Base-by-base conservation (phyloP, 2,888 invertebrate genomes). In the Ryuthela nishihirai region DNA sequence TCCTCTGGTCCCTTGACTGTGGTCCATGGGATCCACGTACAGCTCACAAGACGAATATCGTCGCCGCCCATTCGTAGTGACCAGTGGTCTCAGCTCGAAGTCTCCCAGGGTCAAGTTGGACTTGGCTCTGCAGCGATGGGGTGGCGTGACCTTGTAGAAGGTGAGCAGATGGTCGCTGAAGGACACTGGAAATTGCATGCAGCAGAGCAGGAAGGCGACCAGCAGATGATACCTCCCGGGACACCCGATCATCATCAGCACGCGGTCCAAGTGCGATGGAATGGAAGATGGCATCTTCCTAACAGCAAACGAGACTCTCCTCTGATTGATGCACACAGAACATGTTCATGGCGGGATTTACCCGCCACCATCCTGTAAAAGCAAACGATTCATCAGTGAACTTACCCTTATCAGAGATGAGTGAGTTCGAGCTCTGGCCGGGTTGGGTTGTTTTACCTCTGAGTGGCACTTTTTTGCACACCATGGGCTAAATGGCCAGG, bases 141-240 rank as follows among this genome's bases (percentile, higher is more conserved):
- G 62, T 1, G 65, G 64, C 9, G 65, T 65, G 18, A 46, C 41
- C 1, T 40, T 50, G 46, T 65, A 67, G 29, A 64, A 65, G 15
- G n/a, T 47, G 23, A 62, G 55, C 5, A 67, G 32, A 26, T 61
- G 38, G 17, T 59, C 48, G 25, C 46, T 62, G 40, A 67, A 67
- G 0, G 62, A 56, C n/a, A 65, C 54, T 9, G 65, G 65, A 10
- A 65, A 58, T 50, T 67, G 66, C 46, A 67, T 61, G 40, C 66
- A 65, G 24, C 65, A 65, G 0, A 67, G 45, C 0, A 67, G 40
- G 36, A 67, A 67, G 12, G 60, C 62, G 2, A 67, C 32, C 26
- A 67, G 56, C 7, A 64, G 15, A 18, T 65, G 65, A 39, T 64
- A 67, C 3, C 64, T 36, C 10, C 65, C 64, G 10, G 66, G 66